A percentile compares a stretch with the other conserved stretches of the same genome.
phyloP scores from a whole-genome alignment of 2,888 invertebrate species.

The Julus scanicus region DNA sequence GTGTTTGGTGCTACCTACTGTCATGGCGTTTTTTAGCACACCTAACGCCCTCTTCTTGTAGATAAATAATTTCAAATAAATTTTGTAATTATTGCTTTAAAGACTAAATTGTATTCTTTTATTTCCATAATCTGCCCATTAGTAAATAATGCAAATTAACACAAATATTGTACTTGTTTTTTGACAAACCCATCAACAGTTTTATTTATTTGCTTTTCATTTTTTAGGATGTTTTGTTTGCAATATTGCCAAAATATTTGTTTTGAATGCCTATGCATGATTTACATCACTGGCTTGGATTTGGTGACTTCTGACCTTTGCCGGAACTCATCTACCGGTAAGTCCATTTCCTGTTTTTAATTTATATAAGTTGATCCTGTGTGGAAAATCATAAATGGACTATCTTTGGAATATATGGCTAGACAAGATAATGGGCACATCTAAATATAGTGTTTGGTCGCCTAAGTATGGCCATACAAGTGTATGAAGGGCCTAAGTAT shows the following conservation, averaged over 20 bases:
- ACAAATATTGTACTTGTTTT: not conserved
- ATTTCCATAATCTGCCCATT: not conserved
- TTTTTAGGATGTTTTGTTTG: not conserved
- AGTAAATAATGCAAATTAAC: not conserved
- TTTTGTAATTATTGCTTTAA: constrained; percentile 39
- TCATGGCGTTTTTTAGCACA: not conserved
- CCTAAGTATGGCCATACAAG: too few relatives aligned
- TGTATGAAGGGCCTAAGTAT: too few relatives aligned
- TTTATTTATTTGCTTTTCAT: not conserved
- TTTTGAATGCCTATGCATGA: not conserved
- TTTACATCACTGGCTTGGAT: not conserved
- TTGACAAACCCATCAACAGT: not conserved
- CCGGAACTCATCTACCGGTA: not conserved
- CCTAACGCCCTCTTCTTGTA: constrained; percentile 5
- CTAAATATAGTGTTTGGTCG: too few relatives aligned
- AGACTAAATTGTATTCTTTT: not conserved
- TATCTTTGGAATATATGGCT: too few relatives aligned
- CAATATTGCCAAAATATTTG: not conserved
- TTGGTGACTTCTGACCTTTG: not conserved
- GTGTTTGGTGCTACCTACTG: not conserved
- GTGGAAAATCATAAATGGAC: too few relatives aligned
- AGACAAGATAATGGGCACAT: too few relatives aligned
- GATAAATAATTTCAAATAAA: constrained; percentile 39
- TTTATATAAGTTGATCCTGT: too few relatives aligned
- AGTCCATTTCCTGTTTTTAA: not conserved